Percentiles rank a stretch among this genome's conserved stretches.
phyloP scores from a whole-genome alignment of 2,888 invertebrate species.

The Dusona sp. region DNA sequence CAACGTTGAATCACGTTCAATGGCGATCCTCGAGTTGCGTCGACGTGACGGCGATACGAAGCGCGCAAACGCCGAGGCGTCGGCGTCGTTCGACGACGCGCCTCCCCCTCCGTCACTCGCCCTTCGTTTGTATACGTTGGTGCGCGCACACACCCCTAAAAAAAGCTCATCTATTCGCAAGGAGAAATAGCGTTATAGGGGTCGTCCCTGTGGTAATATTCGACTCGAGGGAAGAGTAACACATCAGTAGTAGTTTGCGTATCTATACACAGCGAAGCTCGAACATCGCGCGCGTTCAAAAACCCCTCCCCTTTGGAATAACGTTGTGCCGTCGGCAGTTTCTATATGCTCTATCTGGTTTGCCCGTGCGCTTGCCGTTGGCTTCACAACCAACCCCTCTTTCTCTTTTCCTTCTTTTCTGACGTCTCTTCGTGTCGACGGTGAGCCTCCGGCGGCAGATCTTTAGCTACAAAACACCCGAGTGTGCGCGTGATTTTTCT shows the following conservation, averaged over 20 bases:
- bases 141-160: conserved; percentile 51
- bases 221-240: conserved; percentile 9
- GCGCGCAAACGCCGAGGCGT: conserved; percentile 72
- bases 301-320: conserved; percentile 32
- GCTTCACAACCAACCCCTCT: conserved; percentile 45
- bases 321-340: conserved; percentile 33
- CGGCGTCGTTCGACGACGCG: conserved; percentile 74
- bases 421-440: conserved; percentile 55
- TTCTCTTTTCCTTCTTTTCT: conserved; percentile 24
- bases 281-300: conserved; percentile 40
- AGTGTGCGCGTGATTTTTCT: conserved; percentile 64
- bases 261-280: conserved; percentile 38
- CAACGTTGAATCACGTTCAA: conserved; percentile 10
- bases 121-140: conserved; percentile 15
- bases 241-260: conserved; percentile 39
- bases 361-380: conserved; percentile 25
- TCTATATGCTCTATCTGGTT: conserved; percentile 22
- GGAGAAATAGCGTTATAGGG: conserved; percentile 44
- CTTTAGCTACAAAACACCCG: conserved; percentile 64
- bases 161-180: conserved; percentile 23
- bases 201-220: conserved; percentile 32
- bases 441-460: conserved; percentile 65
- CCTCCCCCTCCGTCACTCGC: conserved; percentile 63
- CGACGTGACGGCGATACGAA: conserved; percentile 14
- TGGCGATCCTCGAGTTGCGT: conserved; percentile 39